Conservation (phyloP, 2,113 vertebrate genomes). For the Chionomys nivalis region DNA sequence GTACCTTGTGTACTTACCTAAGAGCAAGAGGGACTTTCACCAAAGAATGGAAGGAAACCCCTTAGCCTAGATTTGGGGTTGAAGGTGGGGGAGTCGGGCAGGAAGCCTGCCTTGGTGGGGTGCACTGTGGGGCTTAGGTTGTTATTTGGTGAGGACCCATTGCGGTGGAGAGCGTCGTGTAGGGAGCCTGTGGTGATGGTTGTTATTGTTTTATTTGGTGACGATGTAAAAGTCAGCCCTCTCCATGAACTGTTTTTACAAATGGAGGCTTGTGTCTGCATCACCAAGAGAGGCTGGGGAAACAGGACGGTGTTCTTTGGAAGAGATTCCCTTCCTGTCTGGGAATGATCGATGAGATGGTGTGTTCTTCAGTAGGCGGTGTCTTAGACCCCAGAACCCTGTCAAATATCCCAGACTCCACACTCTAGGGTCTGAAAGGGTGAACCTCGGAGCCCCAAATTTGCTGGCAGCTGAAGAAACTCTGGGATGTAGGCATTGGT, state of each 20-base stretch:
- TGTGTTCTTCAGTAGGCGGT: slow-evolving; percentile 76
- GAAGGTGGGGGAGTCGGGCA: too few species aligned
- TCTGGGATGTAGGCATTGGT: slow-evolving; percentile 88
- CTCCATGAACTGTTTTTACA: neutral
- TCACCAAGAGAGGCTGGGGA: neutral
- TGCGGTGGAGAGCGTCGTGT: neutral
- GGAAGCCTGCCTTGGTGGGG: too few species aligned
- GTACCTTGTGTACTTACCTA: neutral
- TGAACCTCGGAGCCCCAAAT: neutral
- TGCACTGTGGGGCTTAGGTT: neutral
- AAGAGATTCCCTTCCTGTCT: slow-evolving; percentile 81
- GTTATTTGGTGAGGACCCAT: neutral
- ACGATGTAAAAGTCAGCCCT: neutral
- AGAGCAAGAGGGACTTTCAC: slow-evolving; percentile 28
- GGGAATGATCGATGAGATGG: slow-evolving; percentile 83
- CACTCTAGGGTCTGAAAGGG: neutral
- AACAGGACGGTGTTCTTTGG: neutral
- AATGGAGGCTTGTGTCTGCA: too few species aligned
- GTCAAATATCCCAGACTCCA: neutral
- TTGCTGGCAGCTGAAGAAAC: slow-evolving; percentile 86
- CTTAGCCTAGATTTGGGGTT: neutral
- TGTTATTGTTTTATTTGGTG: neutral
- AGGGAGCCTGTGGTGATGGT: accelerated
- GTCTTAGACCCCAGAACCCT: slow-evolving; percentile 85
- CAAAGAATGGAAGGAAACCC: neutral